Evolutionary conservation across 1,140 invertebrate genomes (phyloP).

Genomic region (Araneus ventricosus): DNA sequence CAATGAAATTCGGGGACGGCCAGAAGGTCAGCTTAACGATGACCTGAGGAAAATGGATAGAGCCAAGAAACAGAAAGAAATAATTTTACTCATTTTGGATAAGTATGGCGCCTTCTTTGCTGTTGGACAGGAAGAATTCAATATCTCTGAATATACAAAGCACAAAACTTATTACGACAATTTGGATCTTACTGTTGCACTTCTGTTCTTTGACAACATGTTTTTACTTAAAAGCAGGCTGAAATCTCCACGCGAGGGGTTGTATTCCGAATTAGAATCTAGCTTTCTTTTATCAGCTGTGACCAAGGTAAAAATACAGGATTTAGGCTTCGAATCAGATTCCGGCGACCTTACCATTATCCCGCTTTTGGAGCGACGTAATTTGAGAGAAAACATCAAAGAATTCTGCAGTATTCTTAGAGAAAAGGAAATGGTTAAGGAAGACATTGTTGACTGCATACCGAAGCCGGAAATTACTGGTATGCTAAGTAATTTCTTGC

Average conservation of each 20-base stretch:
- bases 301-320: not conserved
- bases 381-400: not conserved
- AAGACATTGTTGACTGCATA: not conserved
- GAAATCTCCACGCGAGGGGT: not conserved
- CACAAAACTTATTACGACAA: slow-evolving; percentile 25
- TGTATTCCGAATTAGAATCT: not conserved
- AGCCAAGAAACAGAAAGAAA: not conserved
- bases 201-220: slow-evolving; percentile 31
- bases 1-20: not conserved
- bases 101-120: not conserved
- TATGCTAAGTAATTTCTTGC: not conserved
- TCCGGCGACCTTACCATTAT: not conserved
- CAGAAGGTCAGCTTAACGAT: too few species aligned
- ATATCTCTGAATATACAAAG: not conserved
- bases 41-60: too few species aligned
- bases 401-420: not conserved
- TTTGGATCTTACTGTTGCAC: not conserved
- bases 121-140: not conserved
- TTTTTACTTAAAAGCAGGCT: slow-evolving; percentile 28
- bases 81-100: not conserved
- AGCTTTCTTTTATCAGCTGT: not conserved
- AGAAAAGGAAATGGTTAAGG: not conserved
- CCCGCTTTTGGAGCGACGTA: not conserved
- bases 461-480: not conserved
- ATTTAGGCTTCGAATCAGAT: not conserved